Base-by-base conservation (phyloP, 2,797 vertebrate genomes). In the Scarus forsteni region DNA sequence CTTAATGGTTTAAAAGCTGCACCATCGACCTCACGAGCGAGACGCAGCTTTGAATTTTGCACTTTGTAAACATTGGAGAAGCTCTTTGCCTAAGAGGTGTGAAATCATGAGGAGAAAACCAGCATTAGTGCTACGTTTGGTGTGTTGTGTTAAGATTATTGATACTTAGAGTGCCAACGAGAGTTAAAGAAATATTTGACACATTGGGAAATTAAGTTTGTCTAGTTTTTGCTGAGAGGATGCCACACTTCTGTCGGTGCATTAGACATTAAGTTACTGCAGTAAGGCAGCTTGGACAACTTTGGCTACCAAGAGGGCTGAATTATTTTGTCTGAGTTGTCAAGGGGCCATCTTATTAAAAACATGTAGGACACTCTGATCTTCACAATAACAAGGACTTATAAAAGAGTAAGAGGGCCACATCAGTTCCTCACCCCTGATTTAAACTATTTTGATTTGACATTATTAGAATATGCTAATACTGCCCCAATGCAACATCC, bases 21-120 rank as follows among this genome's bases (percentile, higher is more conserved):
- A 14, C 1, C 50, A n/a, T 60, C 36, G 7, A 11, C 46, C 54
- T 66, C 45, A 11, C 8, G 9, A 73, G 58, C 43, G 3, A 52
- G 27, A 56, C 2, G 54, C 63, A 55, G 78, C 72, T 75, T 81
- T 74, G 58, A 48, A 46, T 73, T 74, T 70, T 78, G 80, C 85
- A 85, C 87, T 75, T 87, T 84, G 70, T 74, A 63, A 76, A 75
- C 4, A 70, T 79, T n/a, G 61, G 66, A 69, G 59, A 70, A 13
- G 52, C 63, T 73, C 40, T 52, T 55, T 64, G 36, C 54, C 40
- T 52, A 6, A 77, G 68, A 61, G n/a, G 46, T 66, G 52, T 60
- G 73, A 68, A 71, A 69, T 55, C 40, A 51, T 39, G 64, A 75
- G 73, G 11, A 74, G 56, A 77, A 72, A 80, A 85, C 79, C 74